Evolutionary conservation across 23 tunicate species (phyloP).

Genomic region (Halocynthia roretzi): DNA sequence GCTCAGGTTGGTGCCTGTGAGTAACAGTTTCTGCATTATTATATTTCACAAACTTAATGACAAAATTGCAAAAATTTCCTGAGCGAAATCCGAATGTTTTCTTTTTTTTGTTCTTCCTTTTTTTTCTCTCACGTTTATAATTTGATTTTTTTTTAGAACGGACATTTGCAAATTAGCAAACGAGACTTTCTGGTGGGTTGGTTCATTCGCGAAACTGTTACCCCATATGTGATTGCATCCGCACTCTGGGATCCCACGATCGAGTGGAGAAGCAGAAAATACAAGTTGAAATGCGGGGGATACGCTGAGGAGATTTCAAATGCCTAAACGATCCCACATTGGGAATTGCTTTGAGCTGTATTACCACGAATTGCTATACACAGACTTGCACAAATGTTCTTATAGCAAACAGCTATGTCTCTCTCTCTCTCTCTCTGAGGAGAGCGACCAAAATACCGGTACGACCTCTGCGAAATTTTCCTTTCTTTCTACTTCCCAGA

Average conservation of each 20-base stretch:
- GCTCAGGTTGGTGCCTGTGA: no score
- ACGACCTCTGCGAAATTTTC: no score
- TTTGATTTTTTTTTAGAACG: constrained; percentile 51
- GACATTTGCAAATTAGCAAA: constrained; percentile 86
- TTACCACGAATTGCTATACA: no score
- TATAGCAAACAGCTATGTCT: no score
- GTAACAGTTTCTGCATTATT: no score
- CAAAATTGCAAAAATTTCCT: neutral
- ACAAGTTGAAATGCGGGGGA: constrained; percentile 79
- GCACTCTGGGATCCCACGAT: constrained; percentile 94
- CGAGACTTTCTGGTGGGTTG: constrained; percentile 82
- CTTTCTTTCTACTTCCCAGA: no score
- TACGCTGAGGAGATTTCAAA: constrained; percentile 67
- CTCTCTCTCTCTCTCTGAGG: no score
- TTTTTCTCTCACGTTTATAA: neutral
- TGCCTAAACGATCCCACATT: neutral
- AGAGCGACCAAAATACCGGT: no score
- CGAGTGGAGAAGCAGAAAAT: constrained; percentile 71
- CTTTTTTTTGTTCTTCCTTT: neutral
- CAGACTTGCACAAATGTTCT: no score
- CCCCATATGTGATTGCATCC: constrained; percentile 56
- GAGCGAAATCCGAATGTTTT: neutral
- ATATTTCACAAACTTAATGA: neutral
- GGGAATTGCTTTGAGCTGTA: no score
- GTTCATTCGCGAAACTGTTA: constrained; percentile 84